These are phyloP conservation scores for Amblyornis subalaris DNA, from an alignment of 2,113 vertebrate species.

Conservation along the genomic window DNA sequence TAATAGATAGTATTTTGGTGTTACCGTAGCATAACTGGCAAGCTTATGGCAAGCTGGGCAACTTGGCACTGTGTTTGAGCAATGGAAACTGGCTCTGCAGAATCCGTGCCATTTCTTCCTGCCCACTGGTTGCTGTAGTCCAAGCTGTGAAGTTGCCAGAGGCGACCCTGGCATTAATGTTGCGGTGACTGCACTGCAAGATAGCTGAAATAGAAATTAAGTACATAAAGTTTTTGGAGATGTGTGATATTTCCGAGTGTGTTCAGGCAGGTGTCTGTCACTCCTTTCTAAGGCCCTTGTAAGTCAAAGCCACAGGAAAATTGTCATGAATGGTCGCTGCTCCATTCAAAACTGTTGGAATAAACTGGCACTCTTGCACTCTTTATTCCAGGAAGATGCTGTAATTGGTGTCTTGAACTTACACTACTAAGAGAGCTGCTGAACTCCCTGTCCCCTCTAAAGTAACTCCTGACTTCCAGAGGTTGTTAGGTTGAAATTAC, in stretches of 20 bases:
- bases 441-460: background rate
- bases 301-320: background rate
- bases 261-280: background rate
- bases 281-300: background rate
- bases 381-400: background rate
- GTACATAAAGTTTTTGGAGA: background rate
- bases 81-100: background rate
- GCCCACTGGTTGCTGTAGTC: background rate
- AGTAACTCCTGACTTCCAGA: background rate
- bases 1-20: background rate
- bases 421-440: background rate
- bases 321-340: background rate
- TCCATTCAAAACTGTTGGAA: background rate
- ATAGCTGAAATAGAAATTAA: background rate
- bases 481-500: background rate
- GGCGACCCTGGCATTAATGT: background rate
- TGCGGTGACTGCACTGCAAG: background rate
- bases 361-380: background rate
- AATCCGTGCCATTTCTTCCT: slow-evolving; percentile 1
- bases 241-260: background rate
- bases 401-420: background rate
- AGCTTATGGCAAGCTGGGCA: background rate
- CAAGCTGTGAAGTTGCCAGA: background rate
- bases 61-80: background rate
- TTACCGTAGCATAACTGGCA: background rate